Conservation (phyloP, 2,797 vertebrate species). For the Setipinna tenuifilis region DNA sequence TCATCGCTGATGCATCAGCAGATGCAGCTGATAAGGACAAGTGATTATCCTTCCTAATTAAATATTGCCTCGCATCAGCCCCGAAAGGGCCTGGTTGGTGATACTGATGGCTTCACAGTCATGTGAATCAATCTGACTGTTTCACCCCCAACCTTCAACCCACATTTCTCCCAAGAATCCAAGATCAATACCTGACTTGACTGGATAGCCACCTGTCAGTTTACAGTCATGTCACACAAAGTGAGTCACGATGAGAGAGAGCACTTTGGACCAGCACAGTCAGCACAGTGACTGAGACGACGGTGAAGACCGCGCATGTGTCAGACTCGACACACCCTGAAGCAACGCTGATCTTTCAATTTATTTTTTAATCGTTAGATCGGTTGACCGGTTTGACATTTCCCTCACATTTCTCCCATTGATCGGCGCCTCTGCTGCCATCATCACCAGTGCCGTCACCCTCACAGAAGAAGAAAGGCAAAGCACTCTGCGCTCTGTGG, state of each 20-base stretch:
- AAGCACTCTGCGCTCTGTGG: neutral
- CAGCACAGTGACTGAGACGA: neutral
- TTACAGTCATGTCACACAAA: too few species aligned
- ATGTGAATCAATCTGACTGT: conserved; percentile 1
- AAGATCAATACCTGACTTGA: too few species aligned
- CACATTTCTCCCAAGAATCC: too few species aligned
- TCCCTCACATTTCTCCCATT: conserved; percentile 17
- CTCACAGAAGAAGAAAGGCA: neutral
- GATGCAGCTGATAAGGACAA: conserved; percentile 20
- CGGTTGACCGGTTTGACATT: conserved; percentile 24
- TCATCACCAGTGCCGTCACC: neutral
- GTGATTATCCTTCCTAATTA: conserved; percentile 24
- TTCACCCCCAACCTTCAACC: neutral
- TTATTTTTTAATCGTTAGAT: neutral
- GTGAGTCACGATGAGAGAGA: neutral
- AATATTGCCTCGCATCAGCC: conserved; percentile 25
- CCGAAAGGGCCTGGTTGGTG: neutral
- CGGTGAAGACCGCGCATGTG: neutral
- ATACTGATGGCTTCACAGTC: neutral
- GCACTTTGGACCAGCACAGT: neutral
- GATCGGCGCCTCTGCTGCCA: neutral
- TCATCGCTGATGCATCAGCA: conserved; percentile 8
- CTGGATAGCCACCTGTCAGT: too few species aligned
- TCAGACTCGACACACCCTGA: neutral
- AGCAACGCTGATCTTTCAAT: neutral